Evolutionary conservation across 2,797 vertebrate genomes (phyloP), one percentile per base, ranked within the genome.

Genomic region (Carduelis carduelis): DNA sequence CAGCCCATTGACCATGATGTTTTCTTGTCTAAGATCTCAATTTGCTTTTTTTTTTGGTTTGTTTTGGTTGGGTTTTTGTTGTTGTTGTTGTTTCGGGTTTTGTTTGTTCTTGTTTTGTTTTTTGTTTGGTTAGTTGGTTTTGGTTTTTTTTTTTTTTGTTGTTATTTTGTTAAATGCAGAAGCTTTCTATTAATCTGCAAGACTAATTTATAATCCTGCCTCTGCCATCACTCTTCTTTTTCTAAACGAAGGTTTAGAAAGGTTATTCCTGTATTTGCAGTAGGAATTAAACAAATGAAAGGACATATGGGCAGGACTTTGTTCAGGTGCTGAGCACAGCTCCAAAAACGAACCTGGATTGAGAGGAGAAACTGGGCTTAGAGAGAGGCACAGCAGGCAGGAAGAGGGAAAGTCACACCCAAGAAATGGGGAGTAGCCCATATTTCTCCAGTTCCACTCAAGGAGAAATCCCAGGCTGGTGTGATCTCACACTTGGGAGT

Each of bases 131-230:
- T 37, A 20, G n/a, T n/a, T 43, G 27, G 28, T n/a, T 44, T 69
- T 5, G 4, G 5, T 9, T 35, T 35, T 35, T 35, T 35, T 35
- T 35, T 2, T 14, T 28, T 34, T 34, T 34, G 41, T 41, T 7
- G 12, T 41, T 74, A 24, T 90, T 76, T 79, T n/a, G 26, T 35
- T 91, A 90, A 96, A 88, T 55, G 26, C 61, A 90, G 66, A n/a
- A 83, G 69, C 70, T 59, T 79, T 71, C 43, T 34, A 44, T 63
- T 88, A 55, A 78, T 88, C 72, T 82, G n/a, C 14, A 76, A 65
- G 69, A 93, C 86, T 55, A 90, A 70, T 88, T 95, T 82, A 44
- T 86, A 91, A 93, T 89, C 65, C 53, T 63, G 8, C 26, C 69
- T 52, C 53, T 85, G n/a, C 39, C 66, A 64, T 60, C 83, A 76